Base-by-base conservation (phyloP, 2,888 invertebrate species). In the Rhabditoides inermis region DNA sequence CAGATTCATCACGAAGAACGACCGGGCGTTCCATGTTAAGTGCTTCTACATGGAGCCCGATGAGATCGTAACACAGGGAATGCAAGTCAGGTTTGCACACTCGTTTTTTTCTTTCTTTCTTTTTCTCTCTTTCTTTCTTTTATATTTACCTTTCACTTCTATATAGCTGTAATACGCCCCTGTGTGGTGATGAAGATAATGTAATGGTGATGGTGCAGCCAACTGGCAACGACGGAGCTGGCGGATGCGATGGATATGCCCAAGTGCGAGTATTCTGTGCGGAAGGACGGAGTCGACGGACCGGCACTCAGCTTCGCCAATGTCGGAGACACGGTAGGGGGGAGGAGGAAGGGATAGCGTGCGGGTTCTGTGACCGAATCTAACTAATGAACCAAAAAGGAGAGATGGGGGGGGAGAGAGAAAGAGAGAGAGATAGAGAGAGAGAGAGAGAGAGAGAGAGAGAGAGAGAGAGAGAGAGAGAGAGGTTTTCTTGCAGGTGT, bases 21-120 rank as follows among this genome's bases (percentile, higher is more conserved):
- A 75, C 53, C 56, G 73, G 0, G 75, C 75, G 5, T 75, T 72
- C 61, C 66, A 70, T 48, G 63, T 75, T 28, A 63, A 63, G 22
- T 75, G 75, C 48, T 74, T 76, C 56, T 75, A 75, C 53, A 70
- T 68, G 65, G 75, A 75, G 55, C 72, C 75, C 2, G 75, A 75
- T 59, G 73, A 75, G 61, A 62, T 71, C 30, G 75, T 75, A 18
- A 70, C 73, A 3, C 66, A 63, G 46, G 61, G 62, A 22, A 61
- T 75, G 36, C 68, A 74, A 58, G 75, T 75, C 51, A 75, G 73
- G 74, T 75, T 49, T 22, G 51, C 20, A 32, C 12, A 5, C 42
- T n/a, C 6, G 40, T 28, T 28, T 49, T 26, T 44, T 23, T 7
- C 12, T 44, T 40, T n/a, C n/a, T n/a, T n/a, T n/a, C n/a, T 44